A percentile compares a stretch with the other conserved stretches of the same genome.
phyloP scores from a whole-genome alignment of 1,140 invertebrate genomes.

The Dendrolimus punctatus region DNA sequence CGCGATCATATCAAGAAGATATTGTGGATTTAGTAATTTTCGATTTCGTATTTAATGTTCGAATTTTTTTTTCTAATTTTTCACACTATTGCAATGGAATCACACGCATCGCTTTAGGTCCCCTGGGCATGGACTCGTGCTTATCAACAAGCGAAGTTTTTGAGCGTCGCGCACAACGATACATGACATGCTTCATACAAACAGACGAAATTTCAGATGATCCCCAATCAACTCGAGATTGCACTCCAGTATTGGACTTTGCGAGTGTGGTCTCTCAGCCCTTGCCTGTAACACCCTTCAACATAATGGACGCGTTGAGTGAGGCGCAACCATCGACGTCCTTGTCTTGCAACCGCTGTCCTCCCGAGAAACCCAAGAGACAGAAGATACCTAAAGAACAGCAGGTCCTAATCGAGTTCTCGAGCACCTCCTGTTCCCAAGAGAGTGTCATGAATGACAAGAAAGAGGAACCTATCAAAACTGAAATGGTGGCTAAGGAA shows the following conservation, averaged over 20 bases:
- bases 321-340: slow-evolving; percentile 48
- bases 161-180: no score
- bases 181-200: no score
- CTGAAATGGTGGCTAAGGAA: slow-evolving; percentile 20
- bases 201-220: no score
- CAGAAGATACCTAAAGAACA: slow-evolving; percentile 30
- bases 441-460: slow-evolving; percentile 26
- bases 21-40: no score
- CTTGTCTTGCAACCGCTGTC: slow-evolving; percentile 22
- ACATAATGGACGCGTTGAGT: slow-evolving; percentile 45
- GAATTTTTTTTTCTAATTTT: no score
- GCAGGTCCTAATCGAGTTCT: slow-evolving; percentile 42
- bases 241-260: slow-evolving; percentile 39
- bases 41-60: no score
- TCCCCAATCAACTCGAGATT: neutral
- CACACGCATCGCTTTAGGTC: no score
- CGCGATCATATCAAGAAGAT: no score
- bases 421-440: slow-evolving; percentile 40
- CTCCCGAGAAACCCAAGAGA: slow-evolving; percentile 21
- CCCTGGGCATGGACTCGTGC: no score
- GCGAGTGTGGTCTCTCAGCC: slow-evolving; percentile 5
- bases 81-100: no score
- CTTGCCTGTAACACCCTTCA: slow-evolving; percentile 10
- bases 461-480: slow-evolving; percentile 7
- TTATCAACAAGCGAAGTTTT: no score